Percentiles rank a stretch among this genome's conserved stretches.
Evolutionary conservation across 2,888 invertebrate species (phyloP).

Genomic region (Temnothorax unifasciatus): DNA sequence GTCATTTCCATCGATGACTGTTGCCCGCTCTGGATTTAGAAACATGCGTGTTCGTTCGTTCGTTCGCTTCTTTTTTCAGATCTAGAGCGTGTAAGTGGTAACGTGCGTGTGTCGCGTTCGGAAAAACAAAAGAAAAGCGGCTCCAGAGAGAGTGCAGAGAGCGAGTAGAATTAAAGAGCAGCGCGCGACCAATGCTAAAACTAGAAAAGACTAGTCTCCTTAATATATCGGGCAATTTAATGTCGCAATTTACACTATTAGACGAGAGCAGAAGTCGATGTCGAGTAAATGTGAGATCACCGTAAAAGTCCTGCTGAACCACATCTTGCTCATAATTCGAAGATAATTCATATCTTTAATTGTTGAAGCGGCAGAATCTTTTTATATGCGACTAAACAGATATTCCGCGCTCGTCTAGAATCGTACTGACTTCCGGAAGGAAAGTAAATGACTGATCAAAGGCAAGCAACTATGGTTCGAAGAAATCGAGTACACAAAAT

Average conservation of each 20-base stretch:
- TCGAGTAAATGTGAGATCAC: constrained; percentile 34
- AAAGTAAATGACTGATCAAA: constrained; percentile 61
- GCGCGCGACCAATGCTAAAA: constrained; percentile 74
- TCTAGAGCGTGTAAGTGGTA: constrained; percentile 84
- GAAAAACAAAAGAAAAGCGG: constrained; percentile 78
- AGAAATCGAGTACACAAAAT: not conserved
- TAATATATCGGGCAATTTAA: constrained; percentile 71
- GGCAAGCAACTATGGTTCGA: not conserved
- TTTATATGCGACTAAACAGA: constrained; percentile 48
- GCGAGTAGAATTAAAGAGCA: constrained; percentile 74
- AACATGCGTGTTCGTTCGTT: constrained; percentile 86
- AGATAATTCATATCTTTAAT: not conserved
- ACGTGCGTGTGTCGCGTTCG: constrained; percentile 83
- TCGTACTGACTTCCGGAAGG: constrained; percentile 45
- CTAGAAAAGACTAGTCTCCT: constrained; percentile 74
- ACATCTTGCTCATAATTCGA: constrained; percentile 3
- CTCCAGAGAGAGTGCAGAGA: constrained; percentile 74
- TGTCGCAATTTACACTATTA: constrained; percentile 66
- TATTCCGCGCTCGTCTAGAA: constrained; percentile 59
- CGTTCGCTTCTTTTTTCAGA: constrained; percentile 86
- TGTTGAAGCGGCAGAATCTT: constrained; percentile 34
- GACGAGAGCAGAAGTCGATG: constrained; percentile 65
- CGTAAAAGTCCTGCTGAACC: constrained; percentile 1
- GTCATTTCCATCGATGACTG: constrained; percentile 86
- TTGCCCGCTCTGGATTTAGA: constrained; percentile 86